These are phyloP conservation scores for Phasianus colchicus DNA, from an alignment of 2,113 vertebrate genomes.

Conservation along the genomic window DNA sequence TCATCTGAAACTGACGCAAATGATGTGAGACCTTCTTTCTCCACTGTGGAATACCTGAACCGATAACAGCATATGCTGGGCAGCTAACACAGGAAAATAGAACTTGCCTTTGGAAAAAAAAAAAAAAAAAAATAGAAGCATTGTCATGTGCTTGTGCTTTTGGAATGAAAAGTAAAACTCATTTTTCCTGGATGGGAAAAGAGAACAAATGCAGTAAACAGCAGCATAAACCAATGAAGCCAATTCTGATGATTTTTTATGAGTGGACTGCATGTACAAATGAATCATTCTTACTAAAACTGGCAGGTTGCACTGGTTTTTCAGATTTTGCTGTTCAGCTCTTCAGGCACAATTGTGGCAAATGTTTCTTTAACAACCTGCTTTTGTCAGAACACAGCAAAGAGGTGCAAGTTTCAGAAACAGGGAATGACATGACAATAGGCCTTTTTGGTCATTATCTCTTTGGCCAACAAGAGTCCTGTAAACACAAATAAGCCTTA, in stretches of 20 bases:
- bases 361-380: not conserved
- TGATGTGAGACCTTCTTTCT: not conserved
- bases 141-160: not conserved
- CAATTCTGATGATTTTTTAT: not conserved
- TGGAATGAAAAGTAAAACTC: not conserved
- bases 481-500: not conserved
- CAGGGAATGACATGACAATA: not conserved
- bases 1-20: not conserved
- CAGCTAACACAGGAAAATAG: not conserved
- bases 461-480: not conserved
- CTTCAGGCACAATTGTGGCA: not conserved
- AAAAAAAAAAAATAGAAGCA: not conserved
- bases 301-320: not conserved
- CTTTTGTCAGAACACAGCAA: not conserved
- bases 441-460: not conserved
- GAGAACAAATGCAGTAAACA: not conserved
- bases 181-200: constrained; percentile 38
- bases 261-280: not conserved
- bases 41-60: not conserved
- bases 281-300: not conserved
- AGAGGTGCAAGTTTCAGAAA: not conserved
- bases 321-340: not conserved
- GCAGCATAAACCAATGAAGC: not conserved
- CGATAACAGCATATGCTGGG: not conserved
- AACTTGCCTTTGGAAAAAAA: not conserved